Percentiles rank a stretch among this genome's conserved stretches.
Evolutionary conservation across 2,888 invertebrate species (phyloP).

Genomic region (Schizotus pectinicornis): DNA sequence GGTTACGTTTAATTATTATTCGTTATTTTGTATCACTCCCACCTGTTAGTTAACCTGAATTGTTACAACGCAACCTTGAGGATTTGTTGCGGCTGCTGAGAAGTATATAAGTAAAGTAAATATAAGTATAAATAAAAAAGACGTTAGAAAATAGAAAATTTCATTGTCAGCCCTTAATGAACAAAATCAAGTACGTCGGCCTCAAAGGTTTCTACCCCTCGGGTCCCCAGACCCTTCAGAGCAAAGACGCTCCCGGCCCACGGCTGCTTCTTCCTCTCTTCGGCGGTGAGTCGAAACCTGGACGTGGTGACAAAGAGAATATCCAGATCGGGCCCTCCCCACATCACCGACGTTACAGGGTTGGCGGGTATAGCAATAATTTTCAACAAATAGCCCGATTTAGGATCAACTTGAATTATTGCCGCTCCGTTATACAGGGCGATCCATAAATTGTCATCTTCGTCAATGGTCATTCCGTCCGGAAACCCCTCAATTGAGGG

Average conservation of each 20-base stretch:
- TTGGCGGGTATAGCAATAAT: conserved; percentile 62
- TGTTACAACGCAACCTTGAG: too few species aligned
- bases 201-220: too few species aligned
- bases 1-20: too few species aligned
- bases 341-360: conserved; percentile 66
- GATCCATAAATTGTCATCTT: conserved; percentile 78
- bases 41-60: too few species aligned
- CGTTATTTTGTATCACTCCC: too few species aligned
- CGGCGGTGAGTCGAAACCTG: conserved; percentile 36
- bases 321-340: conserved; percentile 66
- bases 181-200: too few species aligned
- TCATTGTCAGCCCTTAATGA: too few species aligned
- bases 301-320: conserved; percentile 68
- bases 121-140: too few species aligned
- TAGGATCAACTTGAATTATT: conserved; percentile 62
- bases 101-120: too few species aligned
- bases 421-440: conserved; percentile 67
- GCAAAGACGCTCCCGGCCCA: conserved; percentile 58
- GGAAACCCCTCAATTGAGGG: conserved; percentile 22
- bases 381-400: conserved; percentile 54
- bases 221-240: conserved; percentile 1
- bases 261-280: conserved; percentile 50
- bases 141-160: too few species aligned
- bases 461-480: conserved; percentile 73
- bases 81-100: too few species aligned